Evolutionary conservation across 2,797 vertebrate species (phyloP).

Genomic region (Ataeniobius toweri): DNA sequence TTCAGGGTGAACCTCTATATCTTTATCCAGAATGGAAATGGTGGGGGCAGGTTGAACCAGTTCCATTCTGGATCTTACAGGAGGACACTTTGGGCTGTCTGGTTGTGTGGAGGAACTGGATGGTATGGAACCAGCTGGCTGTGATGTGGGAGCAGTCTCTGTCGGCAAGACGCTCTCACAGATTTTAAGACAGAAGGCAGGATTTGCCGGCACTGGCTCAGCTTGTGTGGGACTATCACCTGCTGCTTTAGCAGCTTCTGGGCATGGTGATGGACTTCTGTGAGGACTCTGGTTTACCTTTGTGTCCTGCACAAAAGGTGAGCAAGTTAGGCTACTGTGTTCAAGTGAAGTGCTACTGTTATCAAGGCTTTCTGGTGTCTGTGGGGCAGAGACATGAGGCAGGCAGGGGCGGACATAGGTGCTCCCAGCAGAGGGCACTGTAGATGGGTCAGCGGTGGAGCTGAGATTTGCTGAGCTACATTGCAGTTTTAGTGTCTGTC

Average conservation of each 20-base stretch:
- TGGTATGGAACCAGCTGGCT: not conserved
- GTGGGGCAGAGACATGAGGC: not conserved
- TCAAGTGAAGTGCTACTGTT: constrained; percentile 55
- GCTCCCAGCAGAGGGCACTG: constrained; percentile 1
- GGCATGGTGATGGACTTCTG: constrained; percentile 14
- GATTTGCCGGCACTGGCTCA: constrained; percentile 24
- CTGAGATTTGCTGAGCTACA: constrained; percentile 14
- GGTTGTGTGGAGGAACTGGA: not conserved
- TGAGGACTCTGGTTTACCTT: constrained; percentile 21
- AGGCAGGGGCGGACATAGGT: not conserved
- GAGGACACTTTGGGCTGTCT: not conserved
- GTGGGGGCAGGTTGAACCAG: not conserved
- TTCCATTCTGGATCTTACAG: not conserved
- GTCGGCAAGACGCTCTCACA: not conserved
- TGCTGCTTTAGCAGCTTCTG: constrained; percentile 9
- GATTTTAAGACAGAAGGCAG: constrained; percentile 14
- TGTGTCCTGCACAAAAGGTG: constrained; percentile 32
- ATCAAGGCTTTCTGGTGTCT: constrained; percentile 68
- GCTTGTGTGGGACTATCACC: constrained; percentile 6
- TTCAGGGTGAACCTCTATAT: constrained; percentile 11
- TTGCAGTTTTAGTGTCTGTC: constrained; percentile 66
- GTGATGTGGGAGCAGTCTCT: constrained; percentile 7
- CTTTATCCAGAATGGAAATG: constrained; percentile 20
- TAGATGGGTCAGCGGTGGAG: constrained; percentile 10
- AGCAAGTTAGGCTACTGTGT: constrained; percentile 55